Base-by-base conservation (phyloP, 2,888 invertebrate genomes). In the Dryobotodes eremita region DNA sequence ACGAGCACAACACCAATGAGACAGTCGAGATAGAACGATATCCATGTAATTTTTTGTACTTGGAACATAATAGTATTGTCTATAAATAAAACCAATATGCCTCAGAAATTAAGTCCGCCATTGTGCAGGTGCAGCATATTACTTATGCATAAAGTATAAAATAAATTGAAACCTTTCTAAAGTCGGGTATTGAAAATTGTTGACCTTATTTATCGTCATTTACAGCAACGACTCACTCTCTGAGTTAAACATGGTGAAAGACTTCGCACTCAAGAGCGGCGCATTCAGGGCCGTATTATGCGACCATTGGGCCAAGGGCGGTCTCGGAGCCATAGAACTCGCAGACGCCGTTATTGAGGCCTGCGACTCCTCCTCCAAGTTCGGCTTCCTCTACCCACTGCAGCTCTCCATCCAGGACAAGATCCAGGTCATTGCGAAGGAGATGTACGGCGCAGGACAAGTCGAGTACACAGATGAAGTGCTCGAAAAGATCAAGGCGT, bases 371-470 rank as follows among this genome's bases (percentile, higher is more conserved):
- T 96, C 97, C 0, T 97, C 97, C 68, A 93, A 96, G 75, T 98
- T 98, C 94, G 96, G 97, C 87, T 97, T 98, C 89, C 95, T 99
- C 15, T 99, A 99, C 91, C 97, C 98, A 7, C 94, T 98, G 36
- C 94, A 98, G 80, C 88, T 97, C 68, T 95, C 98, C 17, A 97
- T 99, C 75, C 97, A 98, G 87, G 98, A 98, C 3, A 99, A 99
- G 96, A 99, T 99, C 84, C 97, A 97, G 88, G 98, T 95, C 15
- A 99, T 99, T 90, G 99, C 99, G 0, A 97, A 97, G 76, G 98
- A 99, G 93, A 99, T 99, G 98, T 99, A 99, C 92, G 99, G 99
- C 5, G 99, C 99, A n/a, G 98, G 98, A 42, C 97, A 98, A 55
- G 97, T 99, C 26, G 98, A 98, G 84, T 97, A 99, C 74, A 97